These are phyloP conservation scores for Ophraella communa DNA, from an alignment of 2,888 invertebrate genomes.

Conservation along the genomic window DNA sequence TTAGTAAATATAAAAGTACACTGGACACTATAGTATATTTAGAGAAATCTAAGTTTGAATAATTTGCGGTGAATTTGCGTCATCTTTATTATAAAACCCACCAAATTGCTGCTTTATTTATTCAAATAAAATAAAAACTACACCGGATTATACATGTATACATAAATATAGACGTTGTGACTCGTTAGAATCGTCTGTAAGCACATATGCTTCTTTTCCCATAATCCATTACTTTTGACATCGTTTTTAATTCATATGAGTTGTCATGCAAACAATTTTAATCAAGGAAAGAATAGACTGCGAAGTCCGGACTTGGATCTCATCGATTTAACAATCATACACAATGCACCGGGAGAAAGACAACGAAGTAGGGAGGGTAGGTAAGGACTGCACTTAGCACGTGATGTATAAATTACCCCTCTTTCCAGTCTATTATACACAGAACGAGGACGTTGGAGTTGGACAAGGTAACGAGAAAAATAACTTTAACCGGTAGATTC, in stretches of 20 bases:
- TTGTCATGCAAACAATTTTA: constrained; percentile 47
- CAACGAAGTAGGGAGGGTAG: too few relatives aligned
- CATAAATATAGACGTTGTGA: constrained; percentile 39
- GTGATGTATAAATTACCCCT: background rate
- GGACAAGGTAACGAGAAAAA: too few relatives aligned
- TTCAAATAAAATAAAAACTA: too few relatives aligned
- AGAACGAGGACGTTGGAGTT: background rate
- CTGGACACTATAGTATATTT: too few relatives aligned
- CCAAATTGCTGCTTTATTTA: constrained; percentile 7
- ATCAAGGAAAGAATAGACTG: constrained; percentile 37
- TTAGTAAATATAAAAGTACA: too few relatives aligned
- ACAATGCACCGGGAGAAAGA: background rate
- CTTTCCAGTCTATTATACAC: background rate
- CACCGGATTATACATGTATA: constrained; percentile 32
- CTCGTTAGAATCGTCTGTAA: constrained; percentile 37
- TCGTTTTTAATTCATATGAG: constrained; percentile 47
- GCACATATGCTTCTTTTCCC: constrained; percentile 48
- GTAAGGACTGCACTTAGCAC: background rate
- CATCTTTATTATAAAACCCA: background rate
- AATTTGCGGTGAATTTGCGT: too few relatives aligned
- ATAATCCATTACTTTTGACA: constrained; percentile 47
- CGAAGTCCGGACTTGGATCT: constrained; percentile 17
- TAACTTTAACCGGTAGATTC: too few relatives aligned
- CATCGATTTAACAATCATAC: constrained; percentile 38
- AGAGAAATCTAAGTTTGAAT: too few relatives aligned